Percentiles rank a stretch among this genome's conserved stretches.
phyloP scores from a whole-genome alignment of 1,140 invertebrate genomes.

The Globodera ellingtonae region DNA sequence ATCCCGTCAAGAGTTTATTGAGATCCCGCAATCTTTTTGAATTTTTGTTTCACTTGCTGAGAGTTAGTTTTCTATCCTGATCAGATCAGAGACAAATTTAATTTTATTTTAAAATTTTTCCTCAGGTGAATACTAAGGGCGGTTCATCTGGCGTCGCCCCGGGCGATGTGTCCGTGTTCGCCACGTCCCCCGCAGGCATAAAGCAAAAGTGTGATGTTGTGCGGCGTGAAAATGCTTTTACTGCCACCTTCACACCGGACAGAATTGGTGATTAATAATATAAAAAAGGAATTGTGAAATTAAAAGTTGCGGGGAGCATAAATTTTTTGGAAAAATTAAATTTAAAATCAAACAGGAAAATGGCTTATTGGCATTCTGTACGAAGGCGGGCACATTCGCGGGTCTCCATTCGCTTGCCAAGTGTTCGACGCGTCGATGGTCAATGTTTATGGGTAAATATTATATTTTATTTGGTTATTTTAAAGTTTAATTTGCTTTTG shows the following conservation, averaged over 20 bases:
- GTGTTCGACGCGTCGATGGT: constrained; percentile 92
- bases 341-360: constrained; percentile 69
- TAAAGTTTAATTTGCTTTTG: not conserved
- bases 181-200: constrained; percentile 44
- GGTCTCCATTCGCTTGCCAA: constrained; percentile 92
- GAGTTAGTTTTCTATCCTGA: too few species aligned
- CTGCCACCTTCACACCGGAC: constrained; percentile 91
- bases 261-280: constrained; percentile 75
- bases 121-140: constrained; percentile 5
- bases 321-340: too few species aligned
- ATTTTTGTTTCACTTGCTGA: too few species aligned
- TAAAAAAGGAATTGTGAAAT: constrained; percentile 19
- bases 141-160: constrained; percentile 10
- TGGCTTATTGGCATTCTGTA: constrained; percentile 94
- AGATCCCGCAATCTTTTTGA: too few species aligned
- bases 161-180: constrained; percentile 47
- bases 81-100: not conserved
- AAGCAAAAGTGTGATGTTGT: constrained; percentile 66
- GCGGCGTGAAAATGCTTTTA: constrained; percentile 78
- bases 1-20: too few species aligned
- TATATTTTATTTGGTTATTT: not conserved
- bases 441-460: constrained; percentile 69
- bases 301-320: not conserved
- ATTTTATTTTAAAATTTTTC: not conserved
- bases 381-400: constrained; percentile 90